These are phyloP conservation scores for Aplochiton taeniatus DNA, from an alignment of 2,797 vertebrate species.

Conservation along the genomic window DNA sequence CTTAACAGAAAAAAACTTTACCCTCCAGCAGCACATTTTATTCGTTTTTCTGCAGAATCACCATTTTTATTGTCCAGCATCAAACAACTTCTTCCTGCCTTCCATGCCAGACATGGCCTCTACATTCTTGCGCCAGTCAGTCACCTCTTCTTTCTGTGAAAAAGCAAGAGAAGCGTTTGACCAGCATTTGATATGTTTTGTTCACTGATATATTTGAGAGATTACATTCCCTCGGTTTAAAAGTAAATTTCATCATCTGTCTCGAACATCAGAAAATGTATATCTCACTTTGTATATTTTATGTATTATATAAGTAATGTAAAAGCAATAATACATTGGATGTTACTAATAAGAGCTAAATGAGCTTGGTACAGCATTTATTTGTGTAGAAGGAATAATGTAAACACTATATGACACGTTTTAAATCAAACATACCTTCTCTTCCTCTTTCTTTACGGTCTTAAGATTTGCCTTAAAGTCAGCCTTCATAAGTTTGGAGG, in stretches of 20 bases:
- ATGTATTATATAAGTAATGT: not conserved
- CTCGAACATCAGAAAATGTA: too few species aligned
- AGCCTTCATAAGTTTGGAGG: slow-evolving; percentile 52
- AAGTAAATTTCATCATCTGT: too few species aligned
- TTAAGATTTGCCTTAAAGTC: slow-evolving; percentile 70
- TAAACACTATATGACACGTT: too few species aligned
- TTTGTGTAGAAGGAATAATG: not conserved
- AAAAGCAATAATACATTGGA: not conserved
- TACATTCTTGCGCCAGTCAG: slow-evolving; percentile 60
- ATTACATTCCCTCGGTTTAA: not conserved
- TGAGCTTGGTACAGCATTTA: too few species aligned
- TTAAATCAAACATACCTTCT: slow-evolving; percentile 49
- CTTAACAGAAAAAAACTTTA: too few species aligned
- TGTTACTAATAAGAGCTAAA: too few species aligned
- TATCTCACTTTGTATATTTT: too few species aligned
- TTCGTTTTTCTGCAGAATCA: not conserved
- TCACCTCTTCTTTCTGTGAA: slow-evolving; percentile 53
- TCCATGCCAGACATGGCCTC: slow-evolving; percentile 61
- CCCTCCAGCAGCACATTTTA: too few species aligned
- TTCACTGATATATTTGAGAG: not conserved
- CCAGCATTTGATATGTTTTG: not conserved
- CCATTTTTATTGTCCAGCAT: slow-evolving; percentile 35
- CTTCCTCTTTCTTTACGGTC: slow-evolving; percentile 70
- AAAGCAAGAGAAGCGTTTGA: not conserved
- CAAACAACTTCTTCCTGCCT: slow-evolving; percentile 55